Evolutionary conservation across 2,113 vertebrate genomes (phyloP).

Genomic region (Donacobius atricapilla): DNA sequence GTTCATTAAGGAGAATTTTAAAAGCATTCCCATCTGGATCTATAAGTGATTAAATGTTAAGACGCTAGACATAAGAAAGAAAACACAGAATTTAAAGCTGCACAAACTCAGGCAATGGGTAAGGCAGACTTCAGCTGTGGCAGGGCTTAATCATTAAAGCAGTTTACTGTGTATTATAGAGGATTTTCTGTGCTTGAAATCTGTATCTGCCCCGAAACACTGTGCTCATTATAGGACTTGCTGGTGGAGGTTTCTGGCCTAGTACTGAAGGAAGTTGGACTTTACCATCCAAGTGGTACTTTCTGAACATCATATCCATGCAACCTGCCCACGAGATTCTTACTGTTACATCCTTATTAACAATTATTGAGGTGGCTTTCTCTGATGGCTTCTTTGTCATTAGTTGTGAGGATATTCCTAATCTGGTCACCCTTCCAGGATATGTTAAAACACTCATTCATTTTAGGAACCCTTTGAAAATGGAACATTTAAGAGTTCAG

Average conservation of each 20-base stretch:
- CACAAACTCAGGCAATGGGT: not conserved
- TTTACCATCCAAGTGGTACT: not conserved
- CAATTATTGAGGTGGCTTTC: not conserved
- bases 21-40: not conserved
- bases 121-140: not conserved
- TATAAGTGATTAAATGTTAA: not conserved
- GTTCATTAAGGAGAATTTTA: not conserved
- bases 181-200: not conserved
- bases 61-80: not conserved
- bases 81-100: not conserved
- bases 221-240: not conserved
- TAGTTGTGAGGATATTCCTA: not conserved
- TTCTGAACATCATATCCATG: not conserved
- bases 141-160: not conserved
- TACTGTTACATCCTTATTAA: not conserved
- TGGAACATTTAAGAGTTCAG: not conserved
- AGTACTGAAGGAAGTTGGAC: not conserved
- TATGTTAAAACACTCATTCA: not conserved
- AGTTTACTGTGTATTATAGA: not conserved
- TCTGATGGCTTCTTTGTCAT: not conserved
- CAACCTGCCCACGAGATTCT: not conserved
- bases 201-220: not conserved
- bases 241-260: not conserved
- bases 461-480: not conserved
- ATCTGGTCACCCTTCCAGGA: not conserved